A percentile compares a stretch with the other conserved stretches of the same genome.
Conservation (phyloP, 2,888 invertebrate genomes). For the Aphodius sticticus region DNA sequence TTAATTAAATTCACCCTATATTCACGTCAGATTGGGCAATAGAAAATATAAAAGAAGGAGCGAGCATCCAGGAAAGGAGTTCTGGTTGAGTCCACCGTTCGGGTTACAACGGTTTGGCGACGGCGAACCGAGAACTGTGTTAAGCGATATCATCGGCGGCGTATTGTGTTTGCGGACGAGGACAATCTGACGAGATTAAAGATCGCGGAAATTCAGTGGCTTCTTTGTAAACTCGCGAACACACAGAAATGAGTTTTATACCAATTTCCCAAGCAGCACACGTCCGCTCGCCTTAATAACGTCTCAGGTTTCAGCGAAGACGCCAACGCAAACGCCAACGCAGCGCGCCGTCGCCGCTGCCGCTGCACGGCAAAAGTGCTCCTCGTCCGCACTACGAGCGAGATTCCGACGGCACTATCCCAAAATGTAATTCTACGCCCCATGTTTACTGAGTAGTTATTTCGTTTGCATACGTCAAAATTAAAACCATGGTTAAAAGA, state of each 20-base stretch:
- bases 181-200: constrained; percentile 51
- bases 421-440: not conserved
- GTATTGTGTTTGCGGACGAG: constrained; percentile 49
- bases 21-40: not conserved
- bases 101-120: not conserved
- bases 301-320: constrained; percentile 8
- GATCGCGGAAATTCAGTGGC: constrained; percentile 46
- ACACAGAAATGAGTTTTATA: constrained; percentile 41
- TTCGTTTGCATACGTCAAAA: not conserved
- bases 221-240: constrained; percentile 43
- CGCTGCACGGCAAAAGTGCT: not conserved
- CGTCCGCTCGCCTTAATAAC: constrained; percentile 36
- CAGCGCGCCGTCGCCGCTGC: not conserved
- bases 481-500: not conserved
- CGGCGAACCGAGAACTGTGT: constrained; percentile 33
- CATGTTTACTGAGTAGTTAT: not conserved
- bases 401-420: not conserved
- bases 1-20: not conserved
- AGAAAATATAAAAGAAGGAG: not conserved
- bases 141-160: constrained; percentile 47
- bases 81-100: not conserved
- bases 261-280: constrained; percentile 40
- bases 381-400: not conserved
- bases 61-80: not conserved
- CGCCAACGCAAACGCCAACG: not conserved